Evolutionary conservation across 2,888 invertebrate species (phyloP).

Genomic region (Diachrysia chrysitis): DNA sequence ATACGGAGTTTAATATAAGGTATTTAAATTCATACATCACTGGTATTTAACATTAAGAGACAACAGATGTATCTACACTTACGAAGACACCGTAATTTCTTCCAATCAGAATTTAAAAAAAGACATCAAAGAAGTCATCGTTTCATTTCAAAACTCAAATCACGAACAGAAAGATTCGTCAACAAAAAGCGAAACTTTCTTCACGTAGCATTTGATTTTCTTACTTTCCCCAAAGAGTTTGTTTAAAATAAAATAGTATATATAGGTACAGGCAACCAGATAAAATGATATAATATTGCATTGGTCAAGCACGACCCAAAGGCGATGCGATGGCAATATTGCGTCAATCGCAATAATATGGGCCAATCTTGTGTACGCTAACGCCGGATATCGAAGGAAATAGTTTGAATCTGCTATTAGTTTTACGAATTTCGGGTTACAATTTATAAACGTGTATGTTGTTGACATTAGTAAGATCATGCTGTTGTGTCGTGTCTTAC

Average conservation of each 20-base stretch:
- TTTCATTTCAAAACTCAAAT: constrained; percentile 32
- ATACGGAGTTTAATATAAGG: neutral
- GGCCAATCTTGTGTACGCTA: constrained; percentile 43
- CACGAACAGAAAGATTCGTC: constrained; percentile 17
- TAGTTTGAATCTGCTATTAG: constrained; percentile 31
- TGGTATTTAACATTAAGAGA: too few species aligned
- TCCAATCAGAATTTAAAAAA: too few species aligned
- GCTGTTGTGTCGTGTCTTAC: neutral
- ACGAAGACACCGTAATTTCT: too few species aligned
- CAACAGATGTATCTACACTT: too few species aligned
- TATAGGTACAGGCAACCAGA: constrained; percentile 12
- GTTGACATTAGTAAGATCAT: constrained; percentile 18
- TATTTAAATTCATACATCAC: neutral
- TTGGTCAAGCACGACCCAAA: constrained; percentile 34
- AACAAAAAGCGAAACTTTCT: constrained; percentile 32
- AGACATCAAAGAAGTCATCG: too few species aligned
- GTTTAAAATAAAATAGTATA: constrained; percentile 13
- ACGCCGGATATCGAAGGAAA: constrained; percentile 45
- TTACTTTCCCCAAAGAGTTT: constrained; percentile 46
- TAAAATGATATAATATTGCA: constrained; percentile 42
- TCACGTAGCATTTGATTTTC: constrained; percentile 28
- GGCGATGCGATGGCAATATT: constrained; percentile 45
- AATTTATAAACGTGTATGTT: constrained; percentile 10
- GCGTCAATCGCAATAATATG: constrained; percentile 53
- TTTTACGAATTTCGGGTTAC: constrained; percentile 26